Base-by-base conservation (phyloP, 2,113 vertebrate genomes). In the Caloenas nicobarica region DNA sequence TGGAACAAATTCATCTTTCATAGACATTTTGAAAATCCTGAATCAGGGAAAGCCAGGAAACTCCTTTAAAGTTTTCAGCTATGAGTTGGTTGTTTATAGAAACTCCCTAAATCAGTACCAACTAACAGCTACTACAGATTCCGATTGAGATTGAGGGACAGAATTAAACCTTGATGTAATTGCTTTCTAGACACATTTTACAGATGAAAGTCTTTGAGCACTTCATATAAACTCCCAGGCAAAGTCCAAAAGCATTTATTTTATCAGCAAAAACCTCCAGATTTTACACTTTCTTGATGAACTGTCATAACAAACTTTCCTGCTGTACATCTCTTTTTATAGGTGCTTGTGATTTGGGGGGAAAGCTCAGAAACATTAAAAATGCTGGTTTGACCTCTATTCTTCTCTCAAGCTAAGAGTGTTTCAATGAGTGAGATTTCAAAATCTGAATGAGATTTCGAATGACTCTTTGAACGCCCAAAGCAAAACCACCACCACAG, bases 401-500 rank as follows among this genome's bases (percentile, higher is more conserved):
- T 68, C 34, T 92, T 88, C 73, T 96, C 50, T 91, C 83, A 91
- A 96, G 73, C n/a, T 80, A 91, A 69, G 76, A 65, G 81, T 65
- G 68, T 96, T 97, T 95, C 90, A 89, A 28, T 73, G 77, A 96
- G 51, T 82, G 86, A 92, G 71, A 89, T 96, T 95, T 96, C 85
- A 94, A 95, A 96, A 95, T 79, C 68, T 94, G 89, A 95, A 93
- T 81, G 85, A 95, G 70, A 95, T 95, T 94, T 95, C 81, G 93
- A 88, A 95, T 86, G 71, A 88, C 91, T 95, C 69, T 81, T 91
- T 88, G 90, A 91, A 86, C 0, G 71, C 88, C 60, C 81, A 93
- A 86, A 96, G 93, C 94, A 96, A 94, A 96, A 92, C 85, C 50
- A 82, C 66, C 58, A 77, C 83, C 90, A 74, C 7, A 66, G 79